These are phyloP conservation scores for Charadrius vociferus DNA, from an alignment of 2,113 vertebrate genomes.

Conservation along the genomic window DNA sequence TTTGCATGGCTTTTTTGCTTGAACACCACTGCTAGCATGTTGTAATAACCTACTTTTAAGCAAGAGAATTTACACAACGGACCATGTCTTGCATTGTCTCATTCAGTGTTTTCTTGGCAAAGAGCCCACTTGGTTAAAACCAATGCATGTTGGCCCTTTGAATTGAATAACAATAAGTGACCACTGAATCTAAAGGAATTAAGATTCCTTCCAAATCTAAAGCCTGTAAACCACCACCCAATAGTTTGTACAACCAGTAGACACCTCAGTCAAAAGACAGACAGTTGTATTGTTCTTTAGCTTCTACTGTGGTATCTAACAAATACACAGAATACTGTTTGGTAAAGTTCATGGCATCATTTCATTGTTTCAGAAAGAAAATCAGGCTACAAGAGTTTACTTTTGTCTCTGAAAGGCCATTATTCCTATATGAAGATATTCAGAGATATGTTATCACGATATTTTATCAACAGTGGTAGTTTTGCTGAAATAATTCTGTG, in stretches of 20 bases:
- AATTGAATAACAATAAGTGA: background rate
- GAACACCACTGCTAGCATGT: background rate
- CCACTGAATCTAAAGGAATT: background rate
- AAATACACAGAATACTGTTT: background rate
- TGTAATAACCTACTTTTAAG: background rate
- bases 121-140: background rate
- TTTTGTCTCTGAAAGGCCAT: background rate
- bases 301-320: background rate
- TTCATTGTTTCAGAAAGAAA: background rate
- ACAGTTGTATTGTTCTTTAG: background rate
- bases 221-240: background rate
- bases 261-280: background rate
- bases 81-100: background rate
- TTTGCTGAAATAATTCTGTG: background rate
- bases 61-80: background rate
- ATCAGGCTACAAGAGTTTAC: background rate
- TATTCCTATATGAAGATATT: background rate
- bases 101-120: background rate
- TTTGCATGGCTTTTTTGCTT: background rate
- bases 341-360: background rate
- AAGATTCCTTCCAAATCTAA: background rate
- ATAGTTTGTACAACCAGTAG: background rate
- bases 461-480: background rate
- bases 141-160: background rate
- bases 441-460: background rate